Percentiles rank a stretch among this genome's conserved stretches.
Evolutionary conservation across 1,140 invertebrate genomes (phyloP).

Genomic region (Ostrea edulis): DNA sequence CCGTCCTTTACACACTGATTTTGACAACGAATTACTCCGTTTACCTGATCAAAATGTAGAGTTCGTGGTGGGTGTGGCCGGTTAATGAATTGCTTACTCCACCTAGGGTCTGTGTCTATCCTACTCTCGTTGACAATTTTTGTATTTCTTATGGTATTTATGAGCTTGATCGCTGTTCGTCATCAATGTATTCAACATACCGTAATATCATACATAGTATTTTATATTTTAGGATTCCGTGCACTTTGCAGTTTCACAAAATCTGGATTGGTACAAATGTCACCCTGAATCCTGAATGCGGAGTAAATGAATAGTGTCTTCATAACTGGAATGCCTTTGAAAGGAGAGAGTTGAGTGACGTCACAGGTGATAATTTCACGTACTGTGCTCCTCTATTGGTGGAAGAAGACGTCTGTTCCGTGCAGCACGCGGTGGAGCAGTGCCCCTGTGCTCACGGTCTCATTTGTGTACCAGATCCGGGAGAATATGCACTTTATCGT

Average conservation of each 20-base stretch:
- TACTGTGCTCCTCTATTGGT: not conserved
- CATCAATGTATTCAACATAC: no score
- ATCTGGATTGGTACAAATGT: not conserved
- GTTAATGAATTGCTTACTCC: no score
- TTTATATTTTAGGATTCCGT: not conserved
- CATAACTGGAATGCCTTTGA: not conserved
- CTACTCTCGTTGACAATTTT: no score
- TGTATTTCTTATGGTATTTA: no score
- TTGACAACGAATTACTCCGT: no score
- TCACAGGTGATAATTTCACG: not conserved
- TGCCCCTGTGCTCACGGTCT: not conserved
- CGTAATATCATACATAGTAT: no score
- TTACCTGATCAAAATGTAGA: no score
- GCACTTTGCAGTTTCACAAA: not conserved
- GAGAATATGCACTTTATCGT: not conserved
- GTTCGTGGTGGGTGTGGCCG: no score
- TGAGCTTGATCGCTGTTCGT: no score
- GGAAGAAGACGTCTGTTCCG: not conserved
- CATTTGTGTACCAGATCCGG: not conserved
- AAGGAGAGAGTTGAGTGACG: not conserved
- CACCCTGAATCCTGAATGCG: constrained; percentile 2
- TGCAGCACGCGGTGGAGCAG: not conserved
- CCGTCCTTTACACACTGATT: no score
- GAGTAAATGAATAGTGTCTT: not conserved
- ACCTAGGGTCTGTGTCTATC: no score